These are phyloP conservation scores for Cabera pusaria DNA, from an alignment of 2,888 invertebrate genomes.

Conservation along the genomic window DNA sequence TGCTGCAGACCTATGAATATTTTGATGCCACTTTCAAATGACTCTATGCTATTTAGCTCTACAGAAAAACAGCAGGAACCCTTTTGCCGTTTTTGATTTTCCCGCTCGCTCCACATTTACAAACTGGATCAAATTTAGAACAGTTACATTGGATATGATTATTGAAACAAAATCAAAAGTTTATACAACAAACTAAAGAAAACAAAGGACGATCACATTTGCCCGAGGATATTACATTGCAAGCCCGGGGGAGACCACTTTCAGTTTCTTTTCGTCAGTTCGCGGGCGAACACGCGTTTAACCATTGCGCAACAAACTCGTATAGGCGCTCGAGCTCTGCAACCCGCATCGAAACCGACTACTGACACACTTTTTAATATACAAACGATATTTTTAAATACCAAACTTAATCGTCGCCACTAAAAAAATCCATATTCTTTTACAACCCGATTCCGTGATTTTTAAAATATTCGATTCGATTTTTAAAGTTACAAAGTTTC, in stretches of 20 bases:
- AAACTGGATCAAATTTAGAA: too few relatives aligned
- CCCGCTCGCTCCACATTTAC: too few relatives aligned
- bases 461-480: slow-evolving; percentile 1
- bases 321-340: slow-evolving; percentile 44
- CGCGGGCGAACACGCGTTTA: slow-evolving; percentile 57
- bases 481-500: slow-evolving; percentile 11
- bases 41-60: too few relatives aligned
- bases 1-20: too few relatives aligned
- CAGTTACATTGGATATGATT: too few relatives aligned
- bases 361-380: slow-evolving; percentile 62
- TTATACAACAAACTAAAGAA: slow-evolving; percentile 3
- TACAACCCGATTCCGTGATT: slow-evolving; percentile 21
- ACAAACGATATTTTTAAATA: slow-evolving; percentile 29
- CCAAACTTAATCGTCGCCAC: slow-evolving; percentile 24
- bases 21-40: too few relatives aligned
- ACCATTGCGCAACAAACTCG: slow-evolving; percentile 46
- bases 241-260: slow-evolving; percentile 54
- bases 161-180: too few relatives aligned
- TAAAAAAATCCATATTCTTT: slow-evolving; percentile 20
- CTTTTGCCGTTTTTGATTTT: too few relatives aligned
- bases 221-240: slow-evolving; percentile 24
- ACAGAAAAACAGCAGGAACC: too few relatives aligned
- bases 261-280: slow-evolving; percentile 69
- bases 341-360: slow-evolving; percentile 67
- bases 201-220: slow-evolving; percentile 28